Conservation (phyloP, 2,113 vertebrate species). For the Dasyurus viverrinus region DNA sequence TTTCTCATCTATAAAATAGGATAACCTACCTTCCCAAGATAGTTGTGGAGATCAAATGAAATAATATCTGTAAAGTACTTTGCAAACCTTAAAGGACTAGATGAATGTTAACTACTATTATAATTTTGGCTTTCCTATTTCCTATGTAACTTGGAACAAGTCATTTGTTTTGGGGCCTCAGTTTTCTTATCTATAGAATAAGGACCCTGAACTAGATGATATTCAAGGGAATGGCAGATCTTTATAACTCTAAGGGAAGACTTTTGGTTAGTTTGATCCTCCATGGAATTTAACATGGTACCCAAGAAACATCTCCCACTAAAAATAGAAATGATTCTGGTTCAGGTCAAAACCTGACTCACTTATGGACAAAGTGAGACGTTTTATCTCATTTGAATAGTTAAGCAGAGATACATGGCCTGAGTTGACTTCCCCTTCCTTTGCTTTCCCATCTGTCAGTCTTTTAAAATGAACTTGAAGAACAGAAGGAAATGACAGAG, state of each 20-base stretch:
- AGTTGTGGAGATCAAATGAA: background rate
- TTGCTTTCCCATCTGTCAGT: slow-evolving; percentile 45
- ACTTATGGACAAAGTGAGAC: slow-evolving; percentile 44
- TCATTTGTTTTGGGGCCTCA: background rate
- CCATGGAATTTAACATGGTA: slow-evolving; percentile 38
- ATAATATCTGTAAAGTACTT: background rate
- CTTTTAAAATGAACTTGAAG: slow-evolving; percentile 30
- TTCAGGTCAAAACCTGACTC: slow-evolving; percentile 14
- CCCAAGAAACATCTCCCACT: slow-evolving; percentile 44
- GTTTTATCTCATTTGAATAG: slow-evolving; percentile 51
- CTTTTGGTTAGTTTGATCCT: background rate
- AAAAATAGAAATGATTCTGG: slow-evolving; percentile 43
- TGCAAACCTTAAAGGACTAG: background rate
- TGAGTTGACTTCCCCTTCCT: slow-evolving; percentile 45
- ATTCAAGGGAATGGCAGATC: background rate
- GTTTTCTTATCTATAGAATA: background rate
- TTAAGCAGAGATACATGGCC: slow-evolving; percentile 52
- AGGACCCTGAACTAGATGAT: background rate
- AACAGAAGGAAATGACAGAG: slow-evolving; percentile 29
- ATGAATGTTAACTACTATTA: background rate
- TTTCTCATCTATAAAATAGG: background rate
- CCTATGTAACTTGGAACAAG: background rate
- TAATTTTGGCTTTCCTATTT: background rate
- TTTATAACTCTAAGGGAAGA: background rate
- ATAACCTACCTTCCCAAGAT: background rate